phyloP scores from a whole-genome alignment of 2,113 vertebrate genomes.

The Coptodon rendalli region DNA sequence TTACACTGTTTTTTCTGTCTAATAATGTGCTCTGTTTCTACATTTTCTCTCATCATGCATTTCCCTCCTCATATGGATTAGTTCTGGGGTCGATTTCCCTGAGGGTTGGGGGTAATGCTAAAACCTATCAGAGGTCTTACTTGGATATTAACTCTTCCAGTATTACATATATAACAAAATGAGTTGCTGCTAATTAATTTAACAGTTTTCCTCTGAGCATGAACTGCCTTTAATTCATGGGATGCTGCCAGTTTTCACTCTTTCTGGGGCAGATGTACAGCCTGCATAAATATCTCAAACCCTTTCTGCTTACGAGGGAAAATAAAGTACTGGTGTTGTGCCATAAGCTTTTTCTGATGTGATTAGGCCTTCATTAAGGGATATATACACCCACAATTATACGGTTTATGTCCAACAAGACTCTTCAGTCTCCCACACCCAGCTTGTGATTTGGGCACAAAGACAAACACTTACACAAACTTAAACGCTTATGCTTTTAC shows the following conservation, averaged over 20 bases:
- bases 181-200: slow-evolving; percentile 45
- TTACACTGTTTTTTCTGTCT: background rate
- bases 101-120: slow-evolving; percentile 13
- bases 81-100: slow-evolving; percentile 34
- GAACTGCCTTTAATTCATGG: background rate
- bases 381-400: background rate
- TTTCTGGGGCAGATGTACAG: slow-evolving; percentile 1
- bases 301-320: background rate
- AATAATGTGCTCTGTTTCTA: background rate
- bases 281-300: slow-evolving; percentile 11
- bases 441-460: background rate
- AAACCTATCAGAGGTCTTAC: slow-evolving; percentile 19
- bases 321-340: slow-evolving; percentile 11
- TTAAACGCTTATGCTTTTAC: background rate
- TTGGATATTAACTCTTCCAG: background rate
- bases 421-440: background rate
- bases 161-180: slow-evolving; percentile 27
- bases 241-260: background rate
- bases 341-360: background rate
- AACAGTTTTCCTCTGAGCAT: background rate
- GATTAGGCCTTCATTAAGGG: slow-evolving; percentile 27
- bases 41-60: slow-evolving; percentile 4
- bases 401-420: background rate
- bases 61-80: slow-evolving; percentile 34
- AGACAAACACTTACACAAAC: background rate